phyloP scores from a whole-genome alignment of 2,888 invertebrate species.

The Ophion ellenae region DNA sequence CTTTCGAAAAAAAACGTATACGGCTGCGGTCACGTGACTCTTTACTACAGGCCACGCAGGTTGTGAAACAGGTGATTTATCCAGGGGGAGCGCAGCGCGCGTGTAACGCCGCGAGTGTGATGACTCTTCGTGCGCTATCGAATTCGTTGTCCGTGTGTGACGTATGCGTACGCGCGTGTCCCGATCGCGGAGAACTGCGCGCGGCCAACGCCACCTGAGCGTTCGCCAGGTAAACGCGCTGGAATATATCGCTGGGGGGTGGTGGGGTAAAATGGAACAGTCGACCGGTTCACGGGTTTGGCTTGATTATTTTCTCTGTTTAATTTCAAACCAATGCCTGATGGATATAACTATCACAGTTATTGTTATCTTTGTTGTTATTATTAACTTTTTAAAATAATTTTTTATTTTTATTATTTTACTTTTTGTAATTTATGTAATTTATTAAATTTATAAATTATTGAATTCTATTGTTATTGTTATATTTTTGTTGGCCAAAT shows the following conservation, averaged over 20 bases:
- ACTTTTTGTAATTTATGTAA: too few relatives aligned
- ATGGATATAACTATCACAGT: too few relatives aligned
- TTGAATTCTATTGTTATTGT: too few relatives aligned
- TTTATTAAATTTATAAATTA: too few relatives aligned
- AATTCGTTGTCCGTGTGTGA: conserved; percentile 1
- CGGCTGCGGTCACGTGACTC: conserved; percentile 79
- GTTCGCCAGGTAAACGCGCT: conserved; percentile 59
- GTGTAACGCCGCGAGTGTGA: not conserved
- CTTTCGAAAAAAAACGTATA: conserved; percentile 71
- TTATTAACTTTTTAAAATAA: too few relatives aligned
- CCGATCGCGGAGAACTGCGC: not conserved
- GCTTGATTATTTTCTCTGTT: not conserved
- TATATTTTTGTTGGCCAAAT: too few relatives aligned
- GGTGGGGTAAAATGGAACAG: conserved; percentile 32
- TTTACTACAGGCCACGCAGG: conserved; percentile 79
- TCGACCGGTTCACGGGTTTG: not conserved
- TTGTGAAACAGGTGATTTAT: conserved; percentile 82
- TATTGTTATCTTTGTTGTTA: too few relatives aligned
- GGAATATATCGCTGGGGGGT: not conserved
- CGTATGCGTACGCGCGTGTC: not conserved
- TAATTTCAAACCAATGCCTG: too few relatives aligned
- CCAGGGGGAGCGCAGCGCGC: conserved; percentile 16
- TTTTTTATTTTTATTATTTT: too few relatives aligned
- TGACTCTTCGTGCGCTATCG: not conserved
- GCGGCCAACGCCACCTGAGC: conserved; percentile 59